Evolutionary conservation across 2,888 invertebrate species (phyloP), one percentile per base, ranked within the genome.

Genomic region (Netelia fuscicornis): DNA sequence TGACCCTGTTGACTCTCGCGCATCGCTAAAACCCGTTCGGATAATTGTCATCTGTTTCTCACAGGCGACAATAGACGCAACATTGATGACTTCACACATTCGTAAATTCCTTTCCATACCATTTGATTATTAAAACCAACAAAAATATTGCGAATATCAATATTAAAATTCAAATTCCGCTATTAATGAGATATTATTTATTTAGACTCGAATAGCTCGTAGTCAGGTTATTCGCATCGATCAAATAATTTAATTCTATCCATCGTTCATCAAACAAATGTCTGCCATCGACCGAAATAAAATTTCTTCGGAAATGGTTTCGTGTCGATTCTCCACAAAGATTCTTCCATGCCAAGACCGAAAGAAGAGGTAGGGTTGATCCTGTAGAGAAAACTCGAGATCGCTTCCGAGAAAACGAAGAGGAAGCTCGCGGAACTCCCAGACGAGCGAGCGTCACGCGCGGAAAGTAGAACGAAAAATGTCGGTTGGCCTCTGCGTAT

Each of bases 381-480:
- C n/a, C 30, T 54, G 17, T 11, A 42, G 42, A 52, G 62, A 52
- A 44, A 68, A 60, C 13, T 60, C 30, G 60, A 58, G 52, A 74
- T 68, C 48, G 56, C 25, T 74, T 74, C 67, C 67, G 58, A 71
- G 72, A 60, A 81, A 79, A 54, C 54, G 70, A 30, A 25, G 71
- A 64, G 62, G 64, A 58, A 23, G 2, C 17, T 67, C 67, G n/a
- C 70, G 70, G 20, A 70, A 62, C n/a, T 25, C 58, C 62, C 56
- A 81, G 81, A 81, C 81, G 76, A 60, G 75, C 52, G 9, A 52
- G 42, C 65, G 78, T 79, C 74, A 81, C 80, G 83, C 84, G 85
- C 76, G 70, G 71, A 79, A 86, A 87, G 88, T 87, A 82, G 87
- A 85, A 87, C 86, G 86, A 86, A 88, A 87, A 88, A 85, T 84